Evolutionary conservation across 92 coral and sea anemone genomes (phyloP).

Genomic region (Parazoanthus atlanticus): DNA sequence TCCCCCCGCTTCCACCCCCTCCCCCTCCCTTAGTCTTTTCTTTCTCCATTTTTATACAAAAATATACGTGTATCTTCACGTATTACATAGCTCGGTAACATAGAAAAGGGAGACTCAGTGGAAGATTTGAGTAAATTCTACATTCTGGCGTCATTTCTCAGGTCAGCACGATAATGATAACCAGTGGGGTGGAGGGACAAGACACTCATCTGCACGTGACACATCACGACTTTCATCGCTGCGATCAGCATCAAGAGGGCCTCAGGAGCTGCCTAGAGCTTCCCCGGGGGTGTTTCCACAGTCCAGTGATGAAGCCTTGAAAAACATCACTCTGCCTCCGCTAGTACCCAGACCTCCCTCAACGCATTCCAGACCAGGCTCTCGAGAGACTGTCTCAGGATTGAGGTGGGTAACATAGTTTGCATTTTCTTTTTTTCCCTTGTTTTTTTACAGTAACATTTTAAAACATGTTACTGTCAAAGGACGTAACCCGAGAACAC

Average conservation of each 20-base stretch:
- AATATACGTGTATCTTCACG: too few species aligned
- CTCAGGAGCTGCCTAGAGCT: not conserved
- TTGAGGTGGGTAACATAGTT: slow-evolving; percentile 7
- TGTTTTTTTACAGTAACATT: too few species aligned
- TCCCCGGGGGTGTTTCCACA: not conserved
- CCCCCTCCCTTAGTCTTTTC: too few species aligned
- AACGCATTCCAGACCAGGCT: slow-evolving; percentile 62
- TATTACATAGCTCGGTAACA: too few species aligned
- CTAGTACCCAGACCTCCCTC: slow-evolving; percentile 70
- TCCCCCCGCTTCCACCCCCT: too few species aligned
- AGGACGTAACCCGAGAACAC: too few species aligned
- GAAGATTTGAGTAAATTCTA: too few species aligned
- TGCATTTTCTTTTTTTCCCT: not conserved
- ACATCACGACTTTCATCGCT: not conserved
- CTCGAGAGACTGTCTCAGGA: slow-evolving; percentile 32
- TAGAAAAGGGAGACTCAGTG: too few species aligned
- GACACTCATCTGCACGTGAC: slow-evolving; percentile 11
- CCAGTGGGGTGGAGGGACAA: not conserved
- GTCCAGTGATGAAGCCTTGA: slow-evolving; percentile 34
- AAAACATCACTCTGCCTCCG: slow-evolving; percentile 64
- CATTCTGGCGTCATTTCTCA: not conserved
- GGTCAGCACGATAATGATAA: slow-evolving; percentile 12
- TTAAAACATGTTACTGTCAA: not conserved
- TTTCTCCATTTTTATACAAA: too few species aligned
- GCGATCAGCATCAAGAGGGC: slow-evolving; percentile 18